Evolutionary conservation across 2,797 vertebrate species (phyloP).

Genomic region (Aphelocoma californica): DNA sequence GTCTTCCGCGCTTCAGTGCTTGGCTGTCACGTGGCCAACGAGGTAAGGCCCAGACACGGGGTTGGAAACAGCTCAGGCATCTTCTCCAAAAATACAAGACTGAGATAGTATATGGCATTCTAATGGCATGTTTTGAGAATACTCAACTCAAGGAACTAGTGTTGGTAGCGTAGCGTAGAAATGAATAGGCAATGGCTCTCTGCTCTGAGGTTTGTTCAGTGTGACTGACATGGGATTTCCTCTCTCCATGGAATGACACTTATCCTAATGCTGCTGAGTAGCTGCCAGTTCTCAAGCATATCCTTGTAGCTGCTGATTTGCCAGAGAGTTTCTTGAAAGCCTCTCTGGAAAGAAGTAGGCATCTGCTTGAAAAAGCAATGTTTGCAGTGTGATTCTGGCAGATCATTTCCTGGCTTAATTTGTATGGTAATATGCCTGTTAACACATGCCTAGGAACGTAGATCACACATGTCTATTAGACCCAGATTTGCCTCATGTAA

Average conservation of each 20-base stretch:
- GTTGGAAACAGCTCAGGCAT: background rate
- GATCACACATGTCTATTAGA: constrained; percentile 58
- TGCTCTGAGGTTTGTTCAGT: background rate
- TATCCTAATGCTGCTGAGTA: constrained; percentile 37
- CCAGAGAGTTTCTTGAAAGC: constrained; percentile 64
- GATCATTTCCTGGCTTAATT: constrained; percentile 62
- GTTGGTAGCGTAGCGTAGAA: background rate
- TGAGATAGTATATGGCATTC: background rate
- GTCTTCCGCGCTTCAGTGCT: background rate
- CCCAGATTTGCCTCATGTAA: constrained; percentile 43
- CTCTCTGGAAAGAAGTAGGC: constrained; percentile 68
- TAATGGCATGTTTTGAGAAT: background rate
- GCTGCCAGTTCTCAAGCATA: constrained; percentile 59
- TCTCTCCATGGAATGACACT: constrained; percentile 57
- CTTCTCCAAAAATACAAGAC: background rate
- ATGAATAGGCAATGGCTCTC: background rate
- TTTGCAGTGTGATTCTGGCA: constrained; percentile 60
- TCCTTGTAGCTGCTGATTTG: constrained; percentile 48
- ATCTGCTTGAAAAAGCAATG: constrained; percentile 61
- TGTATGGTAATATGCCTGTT: constrained; percentile 66
- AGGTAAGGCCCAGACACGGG: background rate
- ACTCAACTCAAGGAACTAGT: background rate
- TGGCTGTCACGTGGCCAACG: constrained; percentile 17
- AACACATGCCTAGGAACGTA: constrained; percentile 53
- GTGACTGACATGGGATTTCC: constrained; percentile 62